phyloP scores from a whole-genome alignment of 2,113 vertebrate species.

The Mesitornis unicolor region DNA sequence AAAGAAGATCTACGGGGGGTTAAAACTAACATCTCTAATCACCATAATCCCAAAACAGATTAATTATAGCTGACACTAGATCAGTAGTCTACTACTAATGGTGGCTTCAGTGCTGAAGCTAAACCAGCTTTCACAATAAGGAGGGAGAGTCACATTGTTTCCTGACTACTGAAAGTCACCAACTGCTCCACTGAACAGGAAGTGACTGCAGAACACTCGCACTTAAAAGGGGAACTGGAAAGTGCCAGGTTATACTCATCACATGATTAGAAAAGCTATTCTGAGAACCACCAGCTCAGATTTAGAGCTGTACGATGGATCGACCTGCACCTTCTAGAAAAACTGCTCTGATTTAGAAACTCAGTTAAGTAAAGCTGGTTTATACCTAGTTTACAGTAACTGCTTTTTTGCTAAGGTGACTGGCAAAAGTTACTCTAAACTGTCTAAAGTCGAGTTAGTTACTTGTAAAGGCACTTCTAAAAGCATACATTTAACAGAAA shows the following conservation, averaged over 20 bases:
- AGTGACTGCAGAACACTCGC: background rate
- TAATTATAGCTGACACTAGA: background rate
- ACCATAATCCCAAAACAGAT: background rate
- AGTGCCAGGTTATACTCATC: background rate
- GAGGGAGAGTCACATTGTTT: background rate
- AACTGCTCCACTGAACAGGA: background rate
- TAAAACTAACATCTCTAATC: background rate
- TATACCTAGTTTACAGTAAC: background rate
- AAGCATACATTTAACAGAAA: background rate
- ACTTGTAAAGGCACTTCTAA: background rate
- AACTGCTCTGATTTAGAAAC: background rate
- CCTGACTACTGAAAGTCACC: background rate
- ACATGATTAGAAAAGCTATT: background rate
- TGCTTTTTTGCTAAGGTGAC: background rate
- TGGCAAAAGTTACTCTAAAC: background rate
- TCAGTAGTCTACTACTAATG: background rate
- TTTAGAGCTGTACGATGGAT: background rate
- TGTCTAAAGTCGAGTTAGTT: background rate
- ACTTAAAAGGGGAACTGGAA: conserved; percentile 50
- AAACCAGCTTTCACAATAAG: background rate
- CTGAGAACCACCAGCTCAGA: background rate
- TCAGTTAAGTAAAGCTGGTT: background rate
- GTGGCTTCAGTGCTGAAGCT: background rate
- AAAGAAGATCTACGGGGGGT: background rate
- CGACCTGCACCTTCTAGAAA: background rate